phyloP scores from a whole-genome alignment of 2,113 vertebrate species.

The Anas platyrhynchos region DNA sequence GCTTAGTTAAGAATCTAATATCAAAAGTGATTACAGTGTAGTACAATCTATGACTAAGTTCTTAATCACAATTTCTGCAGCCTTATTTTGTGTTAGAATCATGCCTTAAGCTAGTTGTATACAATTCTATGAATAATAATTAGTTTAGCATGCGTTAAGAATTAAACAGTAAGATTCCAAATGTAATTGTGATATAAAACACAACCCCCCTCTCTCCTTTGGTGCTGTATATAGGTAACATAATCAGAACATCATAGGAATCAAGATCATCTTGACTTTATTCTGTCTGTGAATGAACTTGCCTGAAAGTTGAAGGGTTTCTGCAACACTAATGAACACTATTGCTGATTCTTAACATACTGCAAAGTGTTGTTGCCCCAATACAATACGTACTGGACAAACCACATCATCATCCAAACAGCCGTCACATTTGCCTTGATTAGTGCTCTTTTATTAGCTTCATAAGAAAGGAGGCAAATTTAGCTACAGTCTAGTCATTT shows the following conservation, averaged over 20 bases:
- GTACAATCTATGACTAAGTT: neutral
- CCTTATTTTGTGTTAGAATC: neutral
- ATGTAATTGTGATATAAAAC: neutral
- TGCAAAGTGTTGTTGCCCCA: neutral
- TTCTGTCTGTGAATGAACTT: neutral
- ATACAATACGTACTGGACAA: neutral
- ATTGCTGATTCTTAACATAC: neutral
- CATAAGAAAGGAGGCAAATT: neutral
- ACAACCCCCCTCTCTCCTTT: neutral
- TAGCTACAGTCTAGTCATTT: neutral
- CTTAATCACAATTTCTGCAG: neutral
- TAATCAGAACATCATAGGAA: neutral
- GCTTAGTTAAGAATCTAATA: neutral
- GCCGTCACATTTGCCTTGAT: neutral
- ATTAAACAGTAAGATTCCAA: neutral
- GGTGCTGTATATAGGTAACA: neutral
- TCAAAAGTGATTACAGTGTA: neutral
- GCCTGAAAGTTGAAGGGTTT: neutral
- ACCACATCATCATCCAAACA: neutral
- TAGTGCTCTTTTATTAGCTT: neutral
- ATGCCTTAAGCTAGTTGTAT: neutral
- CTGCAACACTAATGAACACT: neutral
- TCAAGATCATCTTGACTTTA: neutral
- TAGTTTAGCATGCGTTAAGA: neutral
- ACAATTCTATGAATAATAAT: neutral